Evolutionary conservation across 2,113 vertebrate genomes (phyloP), one percentile per base, ranked within the genome.

Genomic region (Stigmatopora argus): DNA sequence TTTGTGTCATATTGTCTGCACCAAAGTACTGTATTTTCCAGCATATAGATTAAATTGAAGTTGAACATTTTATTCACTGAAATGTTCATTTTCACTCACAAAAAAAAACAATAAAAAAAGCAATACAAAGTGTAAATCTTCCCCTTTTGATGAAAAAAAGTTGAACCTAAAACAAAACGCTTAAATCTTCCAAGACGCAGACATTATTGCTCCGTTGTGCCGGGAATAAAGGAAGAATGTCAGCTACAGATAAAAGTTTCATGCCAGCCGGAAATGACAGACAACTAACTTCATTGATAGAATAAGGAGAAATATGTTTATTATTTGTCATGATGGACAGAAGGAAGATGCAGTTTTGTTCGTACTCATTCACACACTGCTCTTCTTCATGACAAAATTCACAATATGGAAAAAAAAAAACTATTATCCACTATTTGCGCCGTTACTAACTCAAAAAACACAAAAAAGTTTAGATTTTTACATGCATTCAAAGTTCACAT

Each of bases 271-370:
- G 72, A 66, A 17, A 2, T 4, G 3, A 59, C 5, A 1, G 1
- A 7, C 12, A 59, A 64, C 9, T 38, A 59, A 64, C 9, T 38
- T 8, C 56, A 72, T 5, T 8, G 4, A 48, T 14, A 65, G 18
- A 70, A 8, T 38, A 65, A 85, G 72, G 61, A 75, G 78, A 82
- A 78, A 77, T 69, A 66, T 7, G 7, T 66, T 65, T 64, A 64
- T 65, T 64, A 64, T 88, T 90, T 63, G 66, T 83, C 80, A 83
- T 71, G 81, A 70, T 31, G 70, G 79, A 80, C 75, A 78, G 81
- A 76, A 78, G 75, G 81, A 76, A 78, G 75, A 77, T 64, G 68
- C 62, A 76, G 71, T 67, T 70, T 55, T 78, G 72, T 65, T 31
- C 12, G 34, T 31, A 52, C 62, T 51, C 71, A 58, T 73, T 46